These are phyloP conservation scores for Gila robusta DNA, from an alignment of 2,797 vertebrate species.

Conservation along the genomic window DNA sequence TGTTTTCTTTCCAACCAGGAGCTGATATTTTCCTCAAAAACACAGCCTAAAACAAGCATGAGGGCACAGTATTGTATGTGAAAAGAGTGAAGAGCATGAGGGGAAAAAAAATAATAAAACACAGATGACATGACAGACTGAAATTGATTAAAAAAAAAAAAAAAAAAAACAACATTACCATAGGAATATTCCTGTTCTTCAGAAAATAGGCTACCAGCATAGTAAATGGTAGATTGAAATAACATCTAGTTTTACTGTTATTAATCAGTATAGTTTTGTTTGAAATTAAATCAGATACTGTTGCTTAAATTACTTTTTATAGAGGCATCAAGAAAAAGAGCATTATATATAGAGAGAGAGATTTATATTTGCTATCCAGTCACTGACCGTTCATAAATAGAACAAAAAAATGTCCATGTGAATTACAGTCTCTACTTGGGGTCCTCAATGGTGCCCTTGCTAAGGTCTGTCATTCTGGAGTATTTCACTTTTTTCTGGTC, in stretches of 20 bases:
- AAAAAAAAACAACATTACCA: neutral
- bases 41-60: conserved; percentile 32
- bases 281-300: conserved; percentile 75
- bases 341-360: conserved; percentile 40
- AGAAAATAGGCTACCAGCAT: conserved; percentile 33
- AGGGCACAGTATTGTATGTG: conserved; percentile 48
- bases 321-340: conserved; percentile 48
- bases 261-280: conserved; percentile 33
- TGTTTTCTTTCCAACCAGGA: conserved; percentile 21
- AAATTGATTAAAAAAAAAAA: neutral
- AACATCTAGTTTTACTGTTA: conserved; percentile 19
- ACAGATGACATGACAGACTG: conserved; percentile 15
- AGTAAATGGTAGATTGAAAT: conserved; percentile 21
- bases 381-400: conserved; percentile 82
- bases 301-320: conserved; percentile 69
- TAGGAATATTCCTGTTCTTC: conserved; percentile 16
- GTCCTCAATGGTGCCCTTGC: conserved; percentile 94
- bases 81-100: conserved; percentile 7
- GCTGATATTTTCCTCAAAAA: conserved; percentile 16
- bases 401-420: conserved; percentile 61
- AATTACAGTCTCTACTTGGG: conserved; percentile 84
- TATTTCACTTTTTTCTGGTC: conserved; percentile 99
- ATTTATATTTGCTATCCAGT: conserved; percentile 77
- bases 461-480: conserved; percentile 98
- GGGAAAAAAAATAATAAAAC: neutral